Evolutionary conservation across 1,140 invertebrate genomes (phyloP), one percentile per base, ranked within the genome.

Genomic region (Magallana ariakensis): DNA sequence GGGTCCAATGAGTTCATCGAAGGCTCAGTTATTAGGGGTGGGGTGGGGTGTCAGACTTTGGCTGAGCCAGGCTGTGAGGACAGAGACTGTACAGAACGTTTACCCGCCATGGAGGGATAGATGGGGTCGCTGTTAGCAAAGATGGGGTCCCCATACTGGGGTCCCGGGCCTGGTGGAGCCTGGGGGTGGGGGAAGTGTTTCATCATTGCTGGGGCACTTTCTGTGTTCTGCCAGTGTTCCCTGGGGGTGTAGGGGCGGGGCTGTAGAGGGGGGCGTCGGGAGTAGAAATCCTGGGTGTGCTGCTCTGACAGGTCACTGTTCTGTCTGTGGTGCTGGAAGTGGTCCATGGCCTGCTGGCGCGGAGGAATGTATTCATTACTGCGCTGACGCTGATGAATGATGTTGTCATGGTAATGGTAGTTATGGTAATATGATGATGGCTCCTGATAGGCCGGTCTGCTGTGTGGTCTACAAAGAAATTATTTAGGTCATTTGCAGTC

Each of bases 111-210:
- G n/a, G 88, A 66, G 5, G 88, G 83, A 57, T 89, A 89, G 9
- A 89, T 55, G 22, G 88, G 88, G 22, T 89, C 88, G 80, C 85
- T 89, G 19, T 89, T 87, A n/a, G 88, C 80, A 85, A 83, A 89
- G n/a, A 86, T 80, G 22, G 70, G 56, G 56, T 89, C 88, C 22
- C 85, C 84, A 70, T 87, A 86, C 53, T 82, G 60, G 33, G 60
- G 57, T 19, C 26, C 80, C 82, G 83, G 80, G 15, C 70, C 70
- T 70, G 88, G 70, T n/a, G 83, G 85, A 80, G 83, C 60, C 8
- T 88, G 75, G 22, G 57, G 60, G 9, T 46, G 22, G 33, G 82
- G 80, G 6, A 13, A 33, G 11, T 82, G 87, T 55, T 26, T 55
- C 16, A 56, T 6, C 46, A 56, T 33, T 9, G 46, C 46, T 6